Evolutionary conservation across 2,888 invertebrate genomes (phyloP).

Genomic region (Lagria hirta): DNA sequence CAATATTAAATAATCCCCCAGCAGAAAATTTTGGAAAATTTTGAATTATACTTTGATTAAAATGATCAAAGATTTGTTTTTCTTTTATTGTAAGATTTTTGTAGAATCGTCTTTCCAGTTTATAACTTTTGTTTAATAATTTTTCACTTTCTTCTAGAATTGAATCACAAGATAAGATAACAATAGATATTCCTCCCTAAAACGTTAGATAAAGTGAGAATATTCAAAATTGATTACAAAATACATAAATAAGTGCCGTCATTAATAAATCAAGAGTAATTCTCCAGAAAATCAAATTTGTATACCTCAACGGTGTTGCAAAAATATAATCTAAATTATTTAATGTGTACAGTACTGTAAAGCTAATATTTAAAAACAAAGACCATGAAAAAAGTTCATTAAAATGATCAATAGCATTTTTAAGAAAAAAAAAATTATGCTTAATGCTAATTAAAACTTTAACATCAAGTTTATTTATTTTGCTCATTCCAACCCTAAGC

Average conservation of each 20-base stretch:
- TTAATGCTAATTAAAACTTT: constrained; percentile 1
- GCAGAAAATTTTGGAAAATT: constrained; percentile 16
- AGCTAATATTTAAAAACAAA: constrained; percentile 2
- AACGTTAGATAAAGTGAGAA: no score
- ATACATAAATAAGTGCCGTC: no score
- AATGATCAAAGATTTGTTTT: not conserved
- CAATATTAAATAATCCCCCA: constrained; percentile 3
- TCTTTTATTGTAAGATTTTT: no score
- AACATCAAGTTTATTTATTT: not conserved
- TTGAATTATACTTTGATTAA: not conserved
- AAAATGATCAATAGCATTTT: constrained; percentile 4
- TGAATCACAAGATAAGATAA: not conserved
- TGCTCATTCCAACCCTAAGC: no score
- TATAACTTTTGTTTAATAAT: not conserved
- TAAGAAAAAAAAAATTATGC: not conserved
- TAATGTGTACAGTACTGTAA: constrained; percentile 4
- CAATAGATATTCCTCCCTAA: not conserved
- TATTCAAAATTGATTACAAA: no score
- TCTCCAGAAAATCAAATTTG: constrained; percentile 1
- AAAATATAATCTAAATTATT: constrained; percentile 10
- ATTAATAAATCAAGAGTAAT: constrained; percentile 3
- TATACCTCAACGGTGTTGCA: constrained; percentile 1
- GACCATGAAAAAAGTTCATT: constrained; percentile 5
- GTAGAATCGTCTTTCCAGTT: not conserved
- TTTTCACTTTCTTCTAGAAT: not conserved